Conservation (phyloP, 1,140 invertebrate species). For the Achroia grisella region DNA sequence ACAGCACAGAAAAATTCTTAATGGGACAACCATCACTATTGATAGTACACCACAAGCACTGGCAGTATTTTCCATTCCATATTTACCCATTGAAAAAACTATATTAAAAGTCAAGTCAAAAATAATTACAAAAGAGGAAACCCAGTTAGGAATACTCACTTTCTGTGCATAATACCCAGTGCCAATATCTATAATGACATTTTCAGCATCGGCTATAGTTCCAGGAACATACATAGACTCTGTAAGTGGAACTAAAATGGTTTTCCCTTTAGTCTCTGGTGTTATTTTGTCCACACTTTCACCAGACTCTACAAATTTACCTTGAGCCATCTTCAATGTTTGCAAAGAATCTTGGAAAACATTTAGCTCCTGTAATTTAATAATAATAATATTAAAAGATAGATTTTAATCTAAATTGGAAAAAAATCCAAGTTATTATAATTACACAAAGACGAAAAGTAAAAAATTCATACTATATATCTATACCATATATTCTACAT, state of each 20-base stretch:
- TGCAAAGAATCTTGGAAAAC: conserved; percentile 92
- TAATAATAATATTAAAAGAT: conserved; percentile 7
- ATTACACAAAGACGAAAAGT: too few species aligned
- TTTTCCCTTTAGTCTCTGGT: conserved; percentile 82
- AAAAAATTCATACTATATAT: too few species aligned
- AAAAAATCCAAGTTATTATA: too few species aligned
- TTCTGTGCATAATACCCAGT: conserved; percentile 97
- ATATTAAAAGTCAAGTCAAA: not conserved
- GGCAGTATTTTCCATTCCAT: too few species aligned
- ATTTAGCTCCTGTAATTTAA: conserved; percentile 81
- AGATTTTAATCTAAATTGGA: too few species aligned
- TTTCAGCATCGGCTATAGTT: conserved; percentile 84
- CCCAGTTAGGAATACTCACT: conserved; percentile 62
- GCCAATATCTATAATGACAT: conserved; percentile 94
- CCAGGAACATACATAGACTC: conserved; percentile 97
- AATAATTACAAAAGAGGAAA: not conserved
- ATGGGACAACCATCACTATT: too few species aligned
- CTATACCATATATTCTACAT: too few species aligned
- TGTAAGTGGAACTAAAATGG: conserved; percentile 92
- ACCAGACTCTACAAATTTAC: conserved; percentile 91
- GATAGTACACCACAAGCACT: too few species aligned
- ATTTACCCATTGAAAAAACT: too few species aligned
- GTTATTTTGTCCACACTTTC: conserved; percentile 88
- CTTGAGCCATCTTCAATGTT: conserved; percentile 91
- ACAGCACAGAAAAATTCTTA: too few species aligned